These are phyloP conservation scores for Plotosus lineatus DNA, from an alignment of 2,113 vertebrate genomes.

Conservation along the genomic window DNA sequence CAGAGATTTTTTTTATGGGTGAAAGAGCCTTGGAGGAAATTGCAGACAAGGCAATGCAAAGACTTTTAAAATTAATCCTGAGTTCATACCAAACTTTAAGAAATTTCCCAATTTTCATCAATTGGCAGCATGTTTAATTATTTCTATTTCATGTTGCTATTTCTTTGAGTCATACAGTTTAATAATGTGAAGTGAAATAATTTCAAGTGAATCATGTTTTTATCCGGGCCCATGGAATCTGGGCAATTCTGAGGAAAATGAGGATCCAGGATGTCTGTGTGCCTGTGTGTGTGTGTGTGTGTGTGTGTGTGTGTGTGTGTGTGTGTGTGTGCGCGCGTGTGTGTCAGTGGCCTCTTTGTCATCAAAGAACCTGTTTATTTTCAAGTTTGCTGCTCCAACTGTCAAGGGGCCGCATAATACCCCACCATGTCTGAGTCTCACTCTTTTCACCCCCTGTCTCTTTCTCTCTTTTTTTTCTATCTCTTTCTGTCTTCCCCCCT, in stretches of 20 bases:
- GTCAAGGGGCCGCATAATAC: slow-evolving; percentile 68
- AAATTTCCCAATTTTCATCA: neutral
- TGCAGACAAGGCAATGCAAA: neutral
- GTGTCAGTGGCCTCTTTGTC: slow-evolving; percentile 83
- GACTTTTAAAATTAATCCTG: neutral
- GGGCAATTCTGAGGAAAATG: slow-evolving; percentile 16
- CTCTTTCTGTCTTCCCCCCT: slow-evolving; percentile 24
- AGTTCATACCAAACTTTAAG: neutral
- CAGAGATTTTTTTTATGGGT: neutral
- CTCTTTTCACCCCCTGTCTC: slow-evolving; percentile 39
- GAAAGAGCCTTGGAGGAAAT: neutral
- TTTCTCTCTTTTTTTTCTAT: slow-evolving; percentile 13
- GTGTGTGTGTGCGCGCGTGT: slow-evolving; percentile 69
- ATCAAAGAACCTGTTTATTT: slow-evolving; percentile 80
- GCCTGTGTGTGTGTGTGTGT: slow-evolving; percentile 34
- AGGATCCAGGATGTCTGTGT: slow-evolving; percentile 22
- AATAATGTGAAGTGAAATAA: neutral
- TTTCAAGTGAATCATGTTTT: neutral
- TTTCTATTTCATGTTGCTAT: neutral
- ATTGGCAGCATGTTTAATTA: neutral
- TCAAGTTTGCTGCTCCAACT: slow-evolving; percentile 74
- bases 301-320: slow-evolving; percentile 64
- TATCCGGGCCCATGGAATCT: neutral
- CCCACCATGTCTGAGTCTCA: slow-evolving; percentile 60
- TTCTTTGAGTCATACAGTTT: neutral